Conservation (phyloP, 2,888 invertebrate species). For the Scrobipalpa atriplicella region DNA sequence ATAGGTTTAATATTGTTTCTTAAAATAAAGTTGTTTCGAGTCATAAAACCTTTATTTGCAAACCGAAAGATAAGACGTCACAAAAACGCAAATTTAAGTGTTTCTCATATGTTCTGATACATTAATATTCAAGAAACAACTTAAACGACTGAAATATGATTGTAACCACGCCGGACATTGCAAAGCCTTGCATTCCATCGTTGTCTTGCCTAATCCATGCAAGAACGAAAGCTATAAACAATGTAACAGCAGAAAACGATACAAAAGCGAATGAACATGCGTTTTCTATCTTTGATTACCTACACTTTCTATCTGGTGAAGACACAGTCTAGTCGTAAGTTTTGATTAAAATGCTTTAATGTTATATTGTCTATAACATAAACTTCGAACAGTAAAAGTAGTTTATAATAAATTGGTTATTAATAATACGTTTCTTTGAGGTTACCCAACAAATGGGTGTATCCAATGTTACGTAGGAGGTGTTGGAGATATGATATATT, state of each 20-base stretch:
- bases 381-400: background rate
- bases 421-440: background rate
- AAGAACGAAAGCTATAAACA: constrained; percentile 13
- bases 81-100: no score
- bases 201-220: constrained; percentile 8
- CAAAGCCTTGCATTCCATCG: constrained; percentile 9
- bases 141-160: background rate
- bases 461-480: background rate
- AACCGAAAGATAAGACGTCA: no score
- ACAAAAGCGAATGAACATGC: constrained; percentile 6
- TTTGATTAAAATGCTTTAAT: no score
- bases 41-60: no score
- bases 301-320: constrained; percentile 4
- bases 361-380: background rate
- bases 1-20: no score
- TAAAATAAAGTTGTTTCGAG: no score
- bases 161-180: constrained; percentile 13
- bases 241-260: background rate
- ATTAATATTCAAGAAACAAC: background rate
- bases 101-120: no score
- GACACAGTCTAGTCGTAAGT: background rate
- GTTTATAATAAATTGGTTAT: background rate
- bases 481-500: background rate
- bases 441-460: background rate
- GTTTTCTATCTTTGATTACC: constrained; percentile 3